phyloP scores from a whole-genome alignment of 2,797 vertebrate species.

The Rhabdophis nuchalis region DNA sequence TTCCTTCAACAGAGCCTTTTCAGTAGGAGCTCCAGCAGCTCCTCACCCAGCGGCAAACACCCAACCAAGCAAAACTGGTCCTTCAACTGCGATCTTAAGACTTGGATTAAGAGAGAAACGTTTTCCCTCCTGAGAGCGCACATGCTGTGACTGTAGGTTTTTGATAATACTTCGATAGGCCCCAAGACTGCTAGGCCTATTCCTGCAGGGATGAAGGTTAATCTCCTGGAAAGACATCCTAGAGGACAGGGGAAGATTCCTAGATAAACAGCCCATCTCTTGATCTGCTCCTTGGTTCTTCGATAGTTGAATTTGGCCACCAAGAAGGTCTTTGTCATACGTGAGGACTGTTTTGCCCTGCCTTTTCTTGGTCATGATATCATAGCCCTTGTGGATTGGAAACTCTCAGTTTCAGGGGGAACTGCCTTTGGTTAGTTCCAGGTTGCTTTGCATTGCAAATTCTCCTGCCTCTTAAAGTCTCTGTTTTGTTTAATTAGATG shows the following conservation, averaged over 20 bases:
- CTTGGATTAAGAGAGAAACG: neutral
- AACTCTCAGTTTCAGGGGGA: neutral
- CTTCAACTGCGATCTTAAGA: neutral
- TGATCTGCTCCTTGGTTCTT: neutral
- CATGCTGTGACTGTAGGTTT: neutral
- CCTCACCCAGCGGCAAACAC: neutral
- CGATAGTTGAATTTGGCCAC: neutral
- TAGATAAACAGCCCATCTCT: neutral
- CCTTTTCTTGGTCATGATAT: neutral
- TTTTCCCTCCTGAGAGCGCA: neutral
- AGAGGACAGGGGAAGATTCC: neutral
- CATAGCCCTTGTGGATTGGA: neutral
- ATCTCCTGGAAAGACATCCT: neutral
- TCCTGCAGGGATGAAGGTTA: neutral
- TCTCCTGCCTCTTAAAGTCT: neutral
- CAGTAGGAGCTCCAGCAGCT: neutral
- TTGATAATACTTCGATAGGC: neutral
- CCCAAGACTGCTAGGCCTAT: neutral
- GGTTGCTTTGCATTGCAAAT: neutral
- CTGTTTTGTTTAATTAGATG: neutral
- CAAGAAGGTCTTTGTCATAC: neutral
- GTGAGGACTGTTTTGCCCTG: neutral
- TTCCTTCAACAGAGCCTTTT: neutral
- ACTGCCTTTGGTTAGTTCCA: neutral
- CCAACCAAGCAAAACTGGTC: neutral